Evolutionary conservation across 2,797 vertebrate genomes (phyloP), one percentile per base, ranked within the genome.

Genomic region (Psittacula echo): DNA sequence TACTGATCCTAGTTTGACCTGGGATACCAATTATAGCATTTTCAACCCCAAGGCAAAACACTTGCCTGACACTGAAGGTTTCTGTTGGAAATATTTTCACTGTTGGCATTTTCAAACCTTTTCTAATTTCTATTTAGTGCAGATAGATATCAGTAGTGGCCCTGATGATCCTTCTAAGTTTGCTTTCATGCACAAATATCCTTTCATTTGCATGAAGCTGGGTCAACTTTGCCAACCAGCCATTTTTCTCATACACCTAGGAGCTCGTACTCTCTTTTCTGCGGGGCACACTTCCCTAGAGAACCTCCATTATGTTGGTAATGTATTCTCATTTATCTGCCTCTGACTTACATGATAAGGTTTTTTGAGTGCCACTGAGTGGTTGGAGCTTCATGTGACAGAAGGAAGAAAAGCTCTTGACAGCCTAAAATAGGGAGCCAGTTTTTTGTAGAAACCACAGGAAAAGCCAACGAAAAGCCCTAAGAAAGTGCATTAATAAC

Each of bases 21-120:
- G 21, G 56, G 10, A 41, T 60, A 47, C 5, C 41, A 23, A 45
- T 50, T 50, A 29, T 7, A 51, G 8, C 0, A 0, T 42, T 78
- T 73, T 83, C 48, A 91, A 47, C 1, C 5, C 14, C 11, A 39
- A 7, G 66, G 39, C 32, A 81, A 13, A 82, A 73, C 8, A 16
- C 15, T 26, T 61, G 15, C 10, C 45, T 75, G 65, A 42, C 9
- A 67, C 0, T 13, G 30, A 85, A 68, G 11, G 5, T 72, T 86
- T 90, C 21, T 39, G 61, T 51, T 5, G 58, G 23, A 93, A 5
- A 1, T 3, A n/a, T 58, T 71, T 85, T 80, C 26, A 61, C 3
- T 15, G 77, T 26, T 60, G 21, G 2, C 16, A 83, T 8, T 70
- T 74, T 67, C 34, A 87, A 42, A 34, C 3, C 8, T 80, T 70